Percentiles rank a stretch among this genome's conserved stretches.
These are phyloP conservation scores for Lasioglossum vierecki DNA, from an alignment of 2,888 invertebrate genomes.

Conservation along the genomic window DNA sequence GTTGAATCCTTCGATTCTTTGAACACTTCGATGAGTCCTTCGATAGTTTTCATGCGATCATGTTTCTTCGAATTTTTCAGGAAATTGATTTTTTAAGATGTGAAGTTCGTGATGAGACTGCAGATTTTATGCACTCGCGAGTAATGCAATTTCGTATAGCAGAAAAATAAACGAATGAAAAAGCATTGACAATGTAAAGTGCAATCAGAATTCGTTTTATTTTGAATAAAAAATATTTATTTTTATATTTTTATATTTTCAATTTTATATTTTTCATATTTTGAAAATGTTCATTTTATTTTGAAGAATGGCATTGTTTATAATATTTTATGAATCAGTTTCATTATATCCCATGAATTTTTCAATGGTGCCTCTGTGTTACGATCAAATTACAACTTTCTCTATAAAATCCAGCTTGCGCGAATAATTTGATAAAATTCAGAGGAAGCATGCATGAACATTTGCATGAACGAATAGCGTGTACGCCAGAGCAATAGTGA, in stretches of 20 bases:
- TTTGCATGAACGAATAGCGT: not conserved
- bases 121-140: too few relatives aligned
- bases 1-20: not conserved
- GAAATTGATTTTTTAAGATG: not conserved
- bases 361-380: not conserved
- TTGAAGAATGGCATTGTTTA: too few relatives aligned
- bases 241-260: too few relatives aligned
- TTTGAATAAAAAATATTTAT: too few relatives aligned
- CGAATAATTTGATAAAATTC: not conserved
- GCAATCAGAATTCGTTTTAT: not conserved
- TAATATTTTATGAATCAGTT: too few relatives aligned
- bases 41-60: not conserved
- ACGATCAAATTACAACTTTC: not conserved
- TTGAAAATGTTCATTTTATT: too few relatives aligned
- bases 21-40: not conserved
- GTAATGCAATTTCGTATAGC: too few relatives aligned
- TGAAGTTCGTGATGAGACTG: too few relatives aligned
- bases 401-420: not conserved
- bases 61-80: not conserved
- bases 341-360: not conserved
- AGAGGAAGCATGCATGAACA: too few relatives aligned
- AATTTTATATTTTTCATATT: too few relatives aligned
- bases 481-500: not conserved
- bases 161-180: not conserved
- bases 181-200: not conserved